Evolutionary conservation across 2,797 vertebrate species (phyloP), one percentile per base, ranked within the genome.

Genomic region (Trematomus bernacchii): DNA sequence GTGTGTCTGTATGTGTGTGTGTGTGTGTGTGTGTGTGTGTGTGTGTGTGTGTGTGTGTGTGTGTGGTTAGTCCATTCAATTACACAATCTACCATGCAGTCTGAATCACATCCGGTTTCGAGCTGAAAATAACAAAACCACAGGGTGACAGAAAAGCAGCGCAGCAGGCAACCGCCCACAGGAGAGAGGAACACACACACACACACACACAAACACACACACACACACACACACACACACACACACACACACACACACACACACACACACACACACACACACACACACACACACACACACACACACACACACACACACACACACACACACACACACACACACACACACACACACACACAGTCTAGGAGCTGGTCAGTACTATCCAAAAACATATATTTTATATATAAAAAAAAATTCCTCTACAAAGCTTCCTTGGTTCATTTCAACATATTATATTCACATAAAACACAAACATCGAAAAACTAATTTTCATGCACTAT

Each of bases 21-120:
- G 3, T 75, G 60, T 74, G 16, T 55, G 30, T 44, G 23, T n/a
- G 40, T 19, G 52, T 53, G 55, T 16, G 12, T 44, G 47, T 42
- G 48, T 37, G 30, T 54, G 44, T 66, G 18, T 65, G 27, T 48
- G 57, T 66, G 50, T 73, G 64, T 44, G 21, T 42, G 47, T 30
- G 23, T 86, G 89, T 76, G 85, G 90, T 88, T 79, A 76, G 87
- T 90, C 85, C 82, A 87, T 91, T 89, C 80, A 93, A 94, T 95
- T 93, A 93, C 92, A 93, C 91, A 94, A 94, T 89, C 91, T 85
- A 85, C 65, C 82, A 82, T 86, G 88, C 81, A 91, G 94, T 94
- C 93, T 95, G 95, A 95, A 94, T 95, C 94, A 95, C 90, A 94
- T 95, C 94, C 94, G 94, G 92, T 91, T 90, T 92, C 71, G 57